Percentiles rank a stretch among this genome's conserved stretches.
These are phyloP conservation scores for Cardiocondyla obscurior DNA, from an alignment of 1,140 invertebrate genomes.

Conservation along the genomic window DNA sequence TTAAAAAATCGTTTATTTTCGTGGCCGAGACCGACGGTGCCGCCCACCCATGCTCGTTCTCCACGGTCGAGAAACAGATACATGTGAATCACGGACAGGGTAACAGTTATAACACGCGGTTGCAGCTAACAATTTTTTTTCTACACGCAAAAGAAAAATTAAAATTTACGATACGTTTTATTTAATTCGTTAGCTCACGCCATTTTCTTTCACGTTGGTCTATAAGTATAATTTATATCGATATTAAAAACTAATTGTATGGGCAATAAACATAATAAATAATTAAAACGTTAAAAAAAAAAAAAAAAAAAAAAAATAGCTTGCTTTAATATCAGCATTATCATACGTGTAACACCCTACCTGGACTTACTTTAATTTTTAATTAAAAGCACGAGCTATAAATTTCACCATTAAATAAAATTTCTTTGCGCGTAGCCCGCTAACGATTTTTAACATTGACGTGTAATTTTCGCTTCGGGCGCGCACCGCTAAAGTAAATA, in stretches of 20 bases:
- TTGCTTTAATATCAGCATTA: neutral
- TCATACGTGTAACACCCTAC: neutral
- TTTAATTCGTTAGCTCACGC: neutral
- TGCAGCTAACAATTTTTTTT: neutral
- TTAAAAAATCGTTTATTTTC: conserved; percentile 79
- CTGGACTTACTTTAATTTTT: neutral
- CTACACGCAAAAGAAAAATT: neutral
- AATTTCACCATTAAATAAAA: conserved; percentile 11
- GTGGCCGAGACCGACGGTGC: conserved; percentile 46
- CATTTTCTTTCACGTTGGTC: neutral
- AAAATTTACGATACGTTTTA: neutral
- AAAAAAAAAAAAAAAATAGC: neutral
- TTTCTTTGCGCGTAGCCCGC: neutral
- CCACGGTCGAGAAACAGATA: conserved; percentile 42
- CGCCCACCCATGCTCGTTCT: conserved; percentile 53
- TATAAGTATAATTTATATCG: neutral
- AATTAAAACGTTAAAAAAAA: neutral
- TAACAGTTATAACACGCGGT: conserved; percentile 1
- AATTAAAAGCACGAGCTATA: neutral
- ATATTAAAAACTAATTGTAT: neutral
- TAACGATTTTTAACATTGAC: neutral
- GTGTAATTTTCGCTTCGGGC: neutral
- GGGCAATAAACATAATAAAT: neutral
- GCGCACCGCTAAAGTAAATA: neutral
- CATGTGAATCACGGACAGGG: neutral